A percentile compares a stretch with the other conserved stretches of the same genome.
Conservation (phyloP, 2,113 vertebrate genomes). For the Nycticryphes semicollaris region DNA sequence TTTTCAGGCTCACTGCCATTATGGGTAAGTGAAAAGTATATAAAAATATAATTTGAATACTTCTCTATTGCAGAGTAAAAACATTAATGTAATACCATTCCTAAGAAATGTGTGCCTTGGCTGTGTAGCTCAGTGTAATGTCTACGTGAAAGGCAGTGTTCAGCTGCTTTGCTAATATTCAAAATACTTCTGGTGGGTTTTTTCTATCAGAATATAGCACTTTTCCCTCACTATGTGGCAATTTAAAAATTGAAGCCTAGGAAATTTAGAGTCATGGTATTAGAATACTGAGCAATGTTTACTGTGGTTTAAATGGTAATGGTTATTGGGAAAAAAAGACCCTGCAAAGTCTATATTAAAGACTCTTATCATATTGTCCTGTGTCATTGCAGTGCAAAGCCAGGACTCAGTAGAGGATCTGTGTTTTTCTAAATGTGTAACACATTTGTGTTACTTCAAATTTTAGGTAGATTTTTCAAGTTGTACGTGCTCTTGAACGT, state of each 20-base stretch:
- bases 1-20: conserved; percentile 78
- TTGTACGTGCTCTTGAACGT: neutral
- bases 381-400: neutral
- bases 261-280: neutral
- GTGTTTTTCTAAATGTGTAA: neutral
- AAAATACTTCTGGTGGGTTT: neutral
- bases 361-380: neutral
- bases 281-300: neutral
- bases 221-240: neutral
- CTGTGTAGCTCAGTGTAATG: neutral
- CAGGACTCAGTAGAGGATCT: neutral
- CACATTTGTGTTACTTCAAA: neutral
- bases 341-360: neutral
- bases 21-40: conserved; percentile 83
- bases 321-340: neutral
- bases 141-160: neutral
- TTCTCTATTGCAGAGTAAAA: neutral
- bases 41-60: neutral
- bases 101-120: neutral
- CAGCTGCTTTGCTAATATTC: neutral
- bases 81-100: neutral
- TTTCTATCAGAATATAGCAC: neutral
- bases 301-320: neutral
- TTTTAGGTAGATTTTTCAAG: neutral
- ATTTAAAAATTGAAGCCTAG: neutral